phyloP scores from a whole-genome alignment of 1,140 invertebrate genomes.

The Condylostylus longicornis region DNA sequence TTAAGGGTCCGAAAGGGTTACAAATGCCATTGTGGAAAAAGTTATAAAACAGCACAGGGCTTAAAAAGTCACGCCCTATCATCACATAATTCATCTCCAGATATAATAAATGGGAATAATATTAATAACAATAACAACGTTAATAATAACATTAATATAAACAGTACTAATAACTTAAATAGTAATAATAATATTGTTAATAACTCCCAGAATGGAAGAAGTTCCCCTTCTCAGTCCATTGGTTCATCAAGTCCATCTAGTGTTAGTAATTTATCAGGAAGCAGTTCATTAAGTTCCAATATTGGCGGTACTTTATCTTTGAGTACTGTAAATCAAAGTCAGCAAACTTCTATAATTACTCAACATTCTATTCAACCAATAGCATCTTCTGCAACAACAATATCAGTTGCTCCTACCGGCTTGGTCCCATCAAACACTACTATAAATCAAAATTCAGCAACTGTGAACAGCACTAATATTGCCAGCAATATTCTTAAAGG shows the following conservation, averaged over 20 bases:
- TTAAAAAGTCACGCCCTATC: constrained; percentile 51
- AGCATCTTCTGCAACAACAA: constrained; percentile 8
- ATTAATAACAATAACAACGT: constrained; percentile 6
- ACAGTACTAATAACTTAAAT: constrained; percentile 5
- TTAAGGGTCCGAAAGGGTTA: constrained; percentile 55
- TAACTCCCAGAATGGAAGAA: constrained; percentile 18
- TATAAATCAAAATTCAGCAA: constrained; percentile 27
- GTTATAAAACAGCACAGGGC: constrained; percentile 61
- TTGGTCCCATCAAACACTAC: constrained; percentile 8
- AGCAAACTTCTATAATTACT: constrained; percentile 8
- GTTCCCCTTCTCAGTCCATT: constrained; percentile 26
- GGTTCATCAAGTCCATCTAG: constrained; percentile 30
- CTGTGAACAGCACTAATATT: neutral
- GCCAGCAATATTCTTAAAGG: constrained; percentile 24
- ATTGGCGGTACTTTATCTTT: no score
- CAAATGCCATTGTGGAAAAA: constrained; percentile 69
- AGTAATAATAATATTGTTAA: neutral
- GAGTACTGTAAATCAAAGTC: constrained; percentile 8
- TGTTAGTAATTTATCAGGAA: constrained; percentile 30
- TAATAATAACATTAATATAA: constrained; percentile 3
- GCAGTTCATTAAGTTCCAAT: no score
- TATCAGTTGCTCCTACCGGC: constrained; percentile 7
- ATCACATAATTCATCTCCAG: constrained; percentile 37
- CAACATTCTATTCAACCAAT: constrained; percentile 3
- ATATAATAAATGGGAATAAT: constrained; percentile 20